phyloP scores from a whole-genome alignment of 2,113 vertebrate species.

The Plecturocebus donacophilus region DNA sequence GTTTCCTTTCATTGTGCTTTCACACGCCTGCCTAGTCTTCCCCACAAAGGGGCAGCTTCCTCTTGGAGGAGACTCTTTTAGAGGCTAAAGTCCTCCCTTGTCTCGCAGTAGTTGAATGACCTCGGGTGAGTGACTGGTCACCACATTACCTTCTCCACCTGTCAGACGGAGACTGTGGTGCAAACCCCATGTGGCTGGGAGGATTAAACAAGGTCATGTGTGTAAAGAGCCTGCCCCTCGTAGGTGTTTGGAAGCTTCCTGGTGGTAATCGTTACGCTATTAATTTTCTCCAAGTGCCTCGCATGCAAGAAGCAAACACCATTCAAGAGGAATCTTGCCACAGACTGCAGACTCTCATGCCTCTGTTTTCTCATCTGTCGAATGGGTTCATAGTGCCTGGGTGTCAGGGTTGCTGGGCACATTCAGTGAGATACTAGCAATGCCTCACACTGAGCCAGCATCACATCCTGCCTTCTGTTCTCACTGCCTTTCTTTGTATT shows the following conservation, averaged over 20 bases:
- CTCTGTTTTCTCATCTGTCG: not conserved
- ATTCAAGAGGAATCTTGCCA: not conserved
- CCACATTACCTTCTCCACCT: accelerated
- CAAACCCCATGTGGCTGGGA: not conserved
- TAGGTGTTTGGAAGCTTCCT: accelerated
- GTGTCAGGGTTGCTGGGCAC: accelerated
- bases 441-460: not conserved
- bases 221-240: accelerated
- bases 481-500: not conserved
- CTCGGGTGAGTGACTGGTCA: not conserved
- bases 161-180: not conserved
- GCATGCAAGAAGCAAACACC: not conserved
- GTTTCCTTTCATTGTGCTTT: not conserved
- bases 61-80: not conserved
- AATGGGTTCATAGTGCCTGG: not conserved
- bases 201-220: not conserved
- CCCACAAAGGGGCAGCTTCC: not conserved
- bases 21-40: not conserved
- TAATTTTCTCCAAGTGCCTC: not conserved
- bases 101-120: not conserved
- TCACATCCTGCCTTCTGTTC: not conserved
- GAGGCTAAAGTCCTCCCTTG: not conserved
- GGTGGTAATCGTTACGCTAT: accelerated
- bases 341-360: not conserved
- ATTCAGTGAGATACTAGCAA: not conserved